Evolutionary conservation across 2,113 vertebrate genomes (phyloP), one percentile per base, ranked within the genome.

Genomic region (Gorsachius goisagi): DNA sequence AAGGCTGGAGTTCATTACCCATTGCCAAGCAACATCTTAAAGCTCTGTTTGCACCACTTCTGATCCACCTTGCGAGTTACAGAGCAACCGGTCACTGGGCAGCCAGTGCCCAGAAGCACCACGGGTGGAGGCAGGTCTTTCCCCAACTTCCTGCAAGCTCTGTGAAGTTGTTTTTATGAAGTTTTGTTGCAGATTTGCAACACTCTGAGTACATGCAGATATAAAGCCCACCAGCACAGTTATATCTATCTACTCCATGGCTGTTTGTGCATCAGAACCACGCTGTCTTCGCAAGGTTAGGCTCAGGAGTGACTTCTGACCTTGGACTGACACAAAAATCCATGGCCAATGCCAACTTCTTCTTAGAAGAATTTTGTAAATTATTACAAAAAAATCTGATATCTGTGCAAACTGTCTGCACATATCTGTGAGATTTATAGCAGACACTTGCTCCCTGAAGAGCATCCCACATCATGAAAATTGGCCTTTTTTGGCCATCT

Each of bases 141-240:
- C 4, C 30, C 19, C 37, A 59, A 2, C 49, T 27, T 90, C 7
- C 74, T 26, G 1, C 0, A 5, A 85, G n/a, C 24, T 63, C 58
- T 21, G 32, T 33, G 18, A 47, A 67, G 27, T 13, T 0, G 4
- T 44, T 62, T 60, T 66, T 4, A 17, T 8, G 23, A 85, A 10
- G 9, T 74, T 74, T 69, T 35, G 3, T 21, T 66, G 24, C 60
- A 7, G 24, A 39, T 55, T 56, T 44, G 23, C 23, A 37, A 3
- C 18, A 21, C 6, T 27, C 1, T 2, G 39, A 20, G 39, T 5
- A 72, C 14, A 2, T 0, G 1, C 0, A 15, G 60, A 5, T 18
- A 8, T 0, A 24, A 75, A 75, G 15, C 56, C 23, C 5, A 7
- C 16, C 39, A 44, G 9, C 35, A n/a, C 15, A 5, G 30, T 32